Base-by-base conservation (phyloP, 2,113 vertebrate genomes). In the Mus pahari region DNA sequence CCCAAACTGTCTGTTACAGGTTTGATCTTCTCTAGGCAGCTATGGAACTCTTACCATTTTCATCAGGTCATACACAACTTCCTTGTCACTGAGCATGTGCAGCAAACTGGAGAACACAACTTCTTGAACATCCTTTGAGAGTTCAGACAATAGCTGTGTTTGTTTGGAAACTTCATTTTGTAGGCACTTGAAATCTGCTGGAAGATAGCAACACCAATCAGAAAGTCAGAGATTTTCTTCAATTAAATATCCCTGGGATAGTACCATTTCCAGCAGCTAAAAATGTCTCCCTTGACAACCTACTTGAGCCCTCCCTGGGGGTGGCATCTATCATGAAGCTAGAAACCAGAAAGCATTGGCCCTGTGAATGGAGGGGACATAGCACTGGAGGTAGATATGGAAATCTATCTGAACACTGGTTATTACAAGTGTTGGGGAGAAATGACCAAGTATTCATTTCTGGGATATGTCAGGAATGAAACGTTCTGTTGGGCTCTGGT, bases 91-190 rank as follows among this genome's bases (percentile, higher is more conserved):
- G 3, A 95, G 84, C 90, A 81, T n/a, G 50, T 6, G 36, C 84
- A 45, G 70, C 28, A 97, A 42, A 17, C 2, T 92, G 24, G 31
- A 36, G 92, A 93, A 92, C 16, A 97, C 0, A 0, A 10, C 42
- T 28, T 3, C 5, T 39, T 14, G 88, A 50, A 45, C 0, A 0
- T 92, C 55, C 78, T 79, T 86, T 1, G 87, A 33, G 50, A 90
- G 36, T 14, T 8, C 0, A 1, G 78, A 36, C 48, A 95, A 42
- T 7, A 13, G 4, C 16, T 3, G 0, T 13, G 7, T 4, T 2
- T 50, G 11, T 7, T 0, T 0, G 9, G 24, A 94, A 68, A 95
- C 28, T 55, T 97, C 90, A 2, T 75, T 0, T 45, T 93, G 12
- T 0, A 97, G 84, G 11, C 0, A 0, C 4, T 53, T 9, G 70